phyloP scores from a whole-genome alignment of 2,113 vertebrate species.

The Tragulus kanchil region DNA sequence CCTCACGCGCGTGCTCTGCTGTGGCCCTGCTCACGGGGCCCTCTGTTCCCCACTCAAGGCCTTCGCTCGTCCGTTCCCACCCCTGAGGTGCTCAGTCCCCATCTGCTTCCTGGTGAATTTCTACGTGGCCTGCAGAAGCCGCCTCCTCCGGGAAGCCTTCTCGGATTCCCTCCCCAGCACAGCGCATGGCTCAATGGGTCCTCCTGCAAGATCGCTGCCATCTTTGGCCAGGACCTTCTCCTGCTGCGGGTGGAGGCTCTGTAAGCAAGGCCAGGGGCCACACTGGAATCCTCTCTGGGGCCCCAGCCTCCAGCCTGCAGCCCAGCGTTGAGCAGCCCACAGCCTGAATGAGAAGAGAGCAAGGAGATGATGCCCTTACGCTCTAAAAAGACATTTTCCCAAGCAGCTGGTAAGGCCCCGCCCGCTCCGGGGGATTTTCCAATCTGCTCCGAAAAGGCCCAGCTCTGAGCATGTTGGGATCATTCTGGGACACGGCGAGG shows the following conservation, averaged over 20 bases:
- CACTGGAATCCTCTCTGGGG: accelerated
- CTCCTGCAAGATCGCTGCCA: no score
- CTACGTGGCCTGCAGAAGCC: not conserved
- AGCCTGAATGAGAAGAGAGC: not conserved
- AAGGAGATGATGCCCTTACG: not conserved
- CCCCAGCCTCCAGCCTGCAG: not conserved
- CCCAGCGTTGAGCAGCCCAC: not conserved
- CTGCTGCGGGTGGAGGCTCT: not conserved
- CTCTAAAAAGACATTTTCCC: constrained; percentile 66
- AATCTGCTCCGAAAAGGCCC: constrained; percentile 70
- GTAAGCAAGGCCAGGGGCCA: accelerated
- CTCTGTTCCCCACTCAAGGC: accelerated
- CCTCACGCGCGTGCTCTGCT: accelerated
- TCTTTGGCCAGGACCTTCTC: not conserved
- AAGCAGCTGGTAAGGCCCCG: constrained; percentile 67
- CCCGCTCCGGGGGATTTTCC: constrained; percentile 70
- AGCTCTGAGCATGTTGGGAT: not conserved
- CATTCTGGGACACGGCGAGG: constrained; percentile 53
- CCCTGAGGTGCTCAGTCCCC: not conserved
- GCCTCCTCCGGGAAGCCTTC: constrained; percentile 15
- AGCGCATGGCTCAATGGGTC: not conserved
- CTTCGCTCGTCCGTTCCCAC: not conserved
- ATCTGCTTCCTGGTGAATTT: not conserved
- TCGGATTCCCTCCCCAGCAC: not conserved
- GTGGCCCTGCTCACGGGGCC: no score